Percentiles rank a stretch among this genome's conserved stretches.
These are phyloP conservation scores for Tromatobia lineatoria DNA, from an alignment of 2,888 invertebrate species.

Conservation along the genomic window DNA sequence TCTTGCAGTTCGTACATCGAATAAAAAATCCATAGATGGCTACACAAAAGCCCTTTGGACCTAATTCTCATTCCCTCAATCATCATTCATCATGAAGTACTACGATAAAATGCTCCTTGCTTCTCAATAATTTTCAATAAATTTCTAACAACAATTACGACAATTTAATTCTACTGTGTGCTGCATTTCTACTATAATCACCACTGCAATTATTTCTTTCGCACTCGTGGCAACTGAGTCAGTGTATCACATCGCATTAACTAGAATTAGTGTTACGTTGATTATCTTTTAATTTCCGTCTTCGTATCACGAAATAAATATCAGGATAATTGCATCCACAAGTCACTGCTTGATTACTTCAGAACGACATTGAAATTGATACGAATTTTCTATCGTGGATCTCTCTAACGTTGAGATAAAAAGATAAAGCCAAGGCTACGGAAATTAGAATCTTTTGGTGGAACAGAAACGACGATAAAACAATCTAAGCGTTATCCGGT, in stretches of 20 bases:
- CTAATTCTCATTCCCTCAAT: neutral
- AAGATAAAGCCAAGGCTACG: neutral
- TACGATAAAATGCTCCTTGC: constrained; percentile 3
- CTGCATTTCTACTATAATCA: neutral
- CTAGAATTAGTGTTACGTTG: neutral
- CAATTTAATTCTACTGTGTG: neutral
- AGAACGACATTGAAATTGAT: neutral
- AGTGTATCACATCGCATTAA: neutral
- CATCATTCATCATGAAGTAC: neutral
- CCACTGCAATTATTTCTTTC: neutral
- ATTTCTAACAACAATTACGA: constrained; percentile 34
- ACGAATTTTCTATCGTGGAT: neutral
- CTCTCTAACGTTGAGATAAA: neutral
- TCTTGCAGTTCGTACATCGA: neutral
- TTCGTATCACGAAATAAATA: neutral
- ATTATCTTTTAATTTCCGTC: neutral
- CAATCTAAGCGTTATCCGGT: constrained; percentile 10
- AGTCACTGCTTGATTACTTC: constrained; percentile 1
- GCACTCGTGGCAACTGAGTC: neutral
- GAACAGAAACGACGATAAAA: constrained; percentile 2
- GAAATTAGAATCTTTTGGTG: constrained; percentile 22
- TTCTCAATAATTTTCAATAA: constrained; percentile 29
- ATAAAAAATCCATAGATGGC: constrained; percentile 31
- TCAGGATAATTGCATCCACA: neutral
- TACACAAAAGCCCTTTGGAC: neutral